A percentile compares a stretch with the other conserved stretches of the same genome.
These are phyloP conservation scores for Aldrovandia affinis DNA, from an alignment of 2,797 vertebrate genomes.

Conservation along the genomic window DNA sequence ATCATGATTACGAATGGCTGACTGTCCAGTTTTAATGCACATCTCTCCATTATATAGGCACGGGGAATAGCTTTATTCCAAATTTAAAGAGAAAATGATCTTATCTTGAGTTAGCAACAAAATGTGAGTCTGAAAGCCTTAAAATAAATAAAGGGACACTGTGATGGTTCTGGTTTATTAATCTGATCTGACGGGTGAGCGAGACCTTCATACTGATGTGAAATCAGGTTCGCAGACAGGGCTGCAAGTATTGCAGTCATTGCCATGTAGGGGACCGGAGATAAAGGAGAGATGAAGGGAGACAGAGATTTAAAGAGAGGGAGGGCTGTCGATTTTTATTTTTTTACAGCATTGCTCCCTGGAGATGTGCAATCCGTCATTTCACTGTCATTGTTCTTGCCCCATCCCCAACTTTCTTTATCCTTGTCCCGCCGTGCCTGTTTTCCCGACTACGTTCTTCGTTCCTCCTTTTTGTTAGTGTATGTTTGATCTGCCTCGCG, in stretches of 20 bases:
- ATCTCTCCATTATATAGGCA: neutral
- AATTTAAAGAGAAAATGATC: neutral
- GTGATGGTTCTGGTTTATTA: constrained; percentile 10
- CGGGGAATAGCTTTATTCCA: neutral
- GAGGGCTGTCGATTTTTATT: neutral
- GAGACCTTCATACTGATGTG: neutral
- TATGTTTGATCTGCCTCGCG: neutral
- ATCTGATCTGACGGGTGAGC: neutral
- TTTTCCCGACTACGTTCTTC: neutral
- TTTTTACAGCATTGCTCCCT: constrained; percentile 26
- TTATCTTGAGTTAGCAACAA: neutral
- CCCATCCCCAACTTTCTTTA: neutral
- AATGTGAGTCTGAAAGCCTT: neutral
- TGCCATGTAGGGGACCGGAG: neutral
- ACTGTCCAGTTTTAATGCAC: neutral
- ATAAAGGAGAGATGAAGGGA: neutral
- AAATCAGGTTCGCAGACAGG: constrained; percentile 19
- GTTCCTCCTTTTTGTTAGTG: neutral
- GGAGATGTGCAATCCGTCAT: constrained; percentile 16
- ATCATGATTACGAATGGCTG: neutral
- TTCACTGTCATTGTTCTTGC: constrained; percentile 3
- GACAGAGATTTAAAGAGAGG: neutral
- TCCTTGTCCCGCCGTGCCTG: neutral
- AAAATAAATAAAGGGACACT: neutral
- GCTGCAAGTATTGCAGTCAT: too few species aligned